Evolutionary conservation across 2,797 vertebrate genomes (phyloP).

Genomic region (Anguilla megastoma): DNA sequence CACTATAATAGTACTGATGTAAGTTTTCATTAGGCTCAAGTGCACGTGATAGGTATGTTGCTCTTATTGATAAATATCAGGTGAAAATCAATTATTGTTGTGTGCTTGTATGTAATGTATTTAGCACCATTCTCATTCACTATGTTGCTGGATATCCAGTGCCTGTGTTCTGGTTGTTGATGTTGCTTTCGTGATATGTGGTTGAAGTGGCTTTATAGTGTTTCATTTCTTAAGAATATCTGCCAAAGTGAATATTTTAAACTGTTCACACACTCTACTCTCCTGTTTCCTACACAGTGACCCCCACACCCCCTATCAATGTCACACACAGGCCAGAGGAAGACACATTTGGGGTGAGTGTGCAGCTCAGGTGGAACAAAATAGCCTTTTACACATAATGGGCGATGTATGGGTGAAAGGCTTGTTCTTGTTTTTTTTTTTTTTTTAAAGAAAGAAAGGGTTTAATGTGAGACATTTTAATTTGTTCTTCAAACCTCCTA

Average conservation of each 20-base stretch:
- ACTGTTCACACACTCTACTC: background rate
- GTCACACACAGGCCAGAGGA: constrained; percentile 89
- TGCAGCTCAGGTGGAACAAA: constrained; percentile 3
- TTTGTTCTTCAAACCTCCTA: constrained; percentile 26
- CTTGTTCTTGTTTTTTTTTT: constrained; percentile 9
- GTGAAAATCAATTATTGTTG: background rate
- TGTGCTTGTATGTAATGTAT: background rate
- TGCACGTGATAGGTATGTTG: background rate
- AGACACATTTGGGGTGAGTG: constrained; percentile 95
- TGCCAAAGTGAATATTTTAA: background rate
- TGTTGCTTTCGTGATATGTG: background rate
- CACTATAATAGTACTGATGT: background rate
- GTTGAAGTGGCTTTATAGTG: background rate
- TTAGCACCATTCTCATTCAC: background rate
- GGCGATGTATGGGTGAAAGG: constrained; percentile 4
- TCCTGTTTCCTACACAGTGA: constrained; percentile 43
- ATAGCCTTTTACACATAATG: constrained; percentile 10
- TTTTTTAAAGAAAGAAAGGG: background rate
- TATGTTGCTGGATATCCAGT: background rate
- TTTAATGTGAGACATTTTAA: constrained; percentile 11
- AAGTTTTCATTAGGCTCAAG: background rate
- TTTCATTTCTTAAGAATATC: background rate
- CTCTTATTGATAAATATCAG: background rate
- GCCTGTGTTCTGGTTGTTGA: background rate
- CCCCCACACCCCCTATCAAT: constrained; percentile 76